phyloP scores from a whole-genome alignment of 1,140 invertebrate genomes.

The Saccostrea echinata region DNA sequence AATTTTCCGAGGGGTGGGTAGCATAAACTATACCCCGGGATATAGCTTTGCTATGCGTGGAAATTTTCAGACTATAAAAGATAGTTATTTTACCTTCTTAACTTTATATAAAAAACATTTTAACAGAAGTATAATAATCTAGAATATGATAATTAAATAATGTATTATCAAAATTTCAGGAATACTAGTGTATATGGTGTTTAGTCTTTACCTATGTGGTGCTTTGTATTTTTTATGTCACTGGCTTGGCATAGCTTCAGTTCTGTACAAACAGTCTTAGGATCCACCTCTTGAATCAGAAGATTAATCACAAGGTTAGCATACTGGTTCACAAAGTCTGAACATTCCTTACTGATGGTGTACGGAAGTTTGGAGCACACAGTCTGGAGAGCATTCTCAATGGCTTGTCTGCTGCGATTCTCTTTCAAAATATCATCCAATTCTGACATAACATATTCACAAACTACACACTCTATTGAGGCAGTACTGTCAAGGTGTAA shows the following conservation, averaged over 20 bases:
- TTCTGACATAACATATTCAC: slow-evolving; percentile 53
- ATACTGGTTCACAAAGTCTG: slow-evolving; percentile 90
- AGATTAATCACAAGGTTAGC: slow-evolving; percentile 87
- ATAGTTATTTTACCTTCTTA: too few relatives aligned
- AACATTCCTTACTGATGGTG: slow-evolving; percentile 85
- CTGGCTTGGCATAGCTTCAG: slow-evolving; percentile 84
- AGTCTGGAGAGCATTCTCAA: slow-evolving; percentile 17
- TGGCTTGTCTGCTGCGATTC: slow-evolving; percentile 17
- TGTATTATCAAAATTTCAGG: background rate
- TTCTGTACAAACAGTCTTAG: slow-evolving; percentile 86
- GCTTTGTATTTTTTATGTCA: background rate
- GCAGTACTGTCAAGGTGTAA: background rate
- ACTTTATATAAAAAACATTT: too few relatives aligned
- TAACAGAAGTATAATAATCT: background rate
- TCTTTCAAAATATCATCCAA: slow-evolving; percentile 47
- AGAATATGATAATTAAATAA: too few relatives aligned
- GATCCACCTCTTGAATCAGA: slow-evolving; percentile 86
- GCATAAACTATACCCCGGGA: too few relatives aligned
- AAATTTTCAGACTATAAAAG: too few relatives aligned
- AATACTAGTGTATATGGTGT: background rate
- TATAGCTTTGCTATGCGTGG: too few relatives aligned
- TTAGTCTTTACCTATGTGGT: background rate
- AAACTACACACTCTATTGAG: slow-evolving; percentile 48
- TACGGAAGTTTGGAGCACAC: slow-evolving; percentile 88
- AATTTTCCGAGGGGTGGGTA: too few relatives aligned